Percentiles rank a stretch among this genome's conserved stretches.
phyloP scores from a whole-genome alignment of 1,140 invertebrate species.

The Sminthurinus signatus region DNA sequence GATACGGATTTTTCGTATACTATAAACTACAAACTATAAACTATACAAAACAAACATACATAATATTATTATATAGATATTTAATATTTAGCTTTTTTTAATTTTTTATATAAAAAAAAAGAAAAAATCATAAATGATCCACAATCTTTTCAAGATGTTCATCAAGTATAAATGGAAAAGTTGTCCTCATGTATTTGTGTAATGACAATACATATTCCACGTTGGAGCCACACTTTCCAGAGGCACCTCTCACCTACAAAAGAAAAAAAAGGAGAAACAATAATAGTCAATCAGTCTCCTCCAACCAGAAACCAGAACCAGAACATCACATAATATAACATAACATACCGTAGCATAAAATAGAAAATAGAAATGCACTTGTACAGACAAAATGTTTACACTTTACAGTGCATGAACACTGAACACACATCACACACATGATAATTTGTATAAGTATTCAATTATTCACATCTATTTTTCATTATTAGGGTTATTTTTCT shows the following conservation, averaged over 20 bases:
- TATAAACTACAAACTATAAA: neutral
- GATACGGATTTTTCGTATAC: neutral
- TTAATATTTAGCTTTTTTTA: neutral
- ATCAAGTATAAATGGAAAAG: neutral
- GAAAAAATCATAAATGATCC: constrained; percentile 5
- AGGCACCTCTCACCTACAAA: constrained; percentile 2
- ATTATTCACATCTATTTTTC: no score
- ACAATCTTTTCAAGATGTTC: constrained; percentile 9
- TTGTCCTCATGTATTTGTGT: constrained; percentile 12
- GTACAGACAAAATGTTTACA: no score
- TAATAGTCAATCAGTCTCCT: no score
- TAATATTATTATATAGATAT: neutral
- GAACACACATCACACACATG: no score
- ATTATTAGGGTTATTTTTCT: no score
- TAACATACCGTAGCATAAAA: no score
- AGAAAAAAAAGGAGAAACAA: no score
- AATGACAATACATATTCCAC: neutral
- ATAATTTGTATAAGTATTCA: no score
- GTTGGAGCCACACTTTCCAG: neutral
- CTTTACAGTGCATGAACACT: no score
- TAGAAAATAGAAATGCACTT: no score
- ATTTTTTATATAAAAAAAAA: constrained; percentile 2
- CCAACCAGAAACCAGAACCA: no score
- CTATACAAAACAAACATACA: neutral
- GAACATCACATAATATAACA: no score